These are phyloP conservation scores for Dermochelys coriacea DNA, from an alignment of 2,797 vertebrate species.

Conservation along the genomic window DNA sequence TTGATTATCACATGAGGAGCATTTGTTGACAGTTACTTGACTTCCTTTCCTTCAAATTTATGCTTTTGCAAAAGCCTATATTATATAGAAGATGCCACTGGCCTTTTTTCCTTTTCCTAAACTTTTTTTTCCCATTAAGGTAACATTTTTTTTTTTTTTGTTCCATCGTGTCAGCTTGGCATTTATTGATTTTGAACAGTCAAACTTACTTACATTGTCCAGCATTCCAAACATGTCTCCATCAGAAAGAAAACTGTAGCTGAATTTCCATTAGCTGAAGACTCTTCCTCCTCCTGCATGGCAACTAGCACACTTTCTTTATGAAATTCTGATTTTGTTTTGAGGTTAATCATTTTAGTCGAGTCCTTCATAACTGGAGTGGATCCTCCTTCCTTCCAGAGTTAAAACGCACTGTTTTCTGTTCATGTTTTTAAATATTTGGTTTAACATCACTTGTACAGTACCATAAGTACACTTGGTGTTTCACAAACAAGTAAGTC, in stretches of 20 bases:
- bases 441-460: neutral
- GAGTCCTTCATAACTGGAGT: neutral
- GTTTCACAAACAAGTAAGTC: neutral
- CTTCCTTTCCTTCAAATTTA: constrained; percentile 74
- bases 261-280: constrained; percentile 77
- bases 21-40: constrained; percentile 60
- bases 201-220: constrained; percentile 81
- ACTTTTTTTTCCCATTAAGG: constrained; percentile 77
- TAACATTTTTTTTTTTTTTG: constrained; percentile 80
- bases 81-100: constrained; percentile 57
- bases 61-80: constrained; percentile 67
- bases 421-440: neutral
- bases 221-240: constrained; percentile 82
- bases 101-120: constrained; percentile 53
- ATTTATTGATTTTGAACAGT: constrained; percentile 85
- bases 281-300: constrained; percentile 47
- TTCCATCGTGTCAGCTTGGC: constrained; percentile 81
- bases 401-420: neutral
- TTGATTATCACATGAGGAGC: constrained; percentile 79
- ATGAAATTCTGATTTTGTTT: constrained; percentile 54
- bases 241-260: constrained; percentile 79
- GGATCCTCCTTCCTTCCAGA: neutral
- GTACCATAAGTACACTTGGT: neutral
- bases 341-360: constrained; percentile 19
- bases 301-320: neutral